Evolutionary conservation across 2,113 vertebrate genomes (phyloP).

Genomic region (Parus major): DNA sequence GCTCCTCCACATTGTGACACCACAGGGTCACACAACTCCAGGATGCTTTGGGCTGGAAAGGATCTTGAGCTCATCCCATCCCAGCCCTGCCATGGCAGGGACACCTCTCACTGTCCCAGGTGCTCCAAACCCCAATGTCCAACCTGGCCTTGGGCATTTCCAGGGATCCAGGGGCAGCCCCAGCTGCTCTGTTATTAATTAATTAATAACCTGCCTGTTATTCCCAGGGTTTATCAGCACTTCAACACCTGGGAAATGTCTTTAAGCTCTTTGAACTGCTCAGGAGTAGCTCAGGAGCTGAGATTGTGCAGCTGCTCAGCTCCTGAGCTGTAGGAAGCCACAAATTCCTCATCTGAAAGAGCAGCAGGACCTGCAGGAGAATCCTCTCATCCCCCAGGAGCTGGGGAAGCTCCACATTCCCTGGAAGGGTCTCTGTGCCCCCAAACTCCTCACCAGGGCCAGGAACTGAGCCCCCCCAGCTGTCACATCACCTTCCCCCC

Average conservation of each 20-base stretch:
- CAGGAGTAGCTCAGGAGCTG: neutral
- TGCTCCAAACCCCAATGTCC: neutral
- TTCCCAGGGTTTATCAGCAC: neutral
- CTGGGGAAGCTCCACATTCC: neutral
- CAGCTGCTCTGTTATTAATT: neutral
- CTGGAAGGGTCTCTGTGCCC: fast-evolving
- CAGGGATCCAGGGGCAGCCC: neutral
- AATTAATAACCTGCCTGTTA: neutral
- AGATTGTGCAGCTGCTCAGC: neutral
- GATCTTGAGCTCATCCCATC: fast-evolving
- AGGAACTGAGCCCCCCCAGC: no score
- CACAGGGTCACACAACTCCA: neutral
- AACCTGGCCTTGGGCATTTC: neutral
- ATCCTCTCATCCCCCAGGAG: neutral
- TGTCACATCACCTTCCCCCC: neutral
- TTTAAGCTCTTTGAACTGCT: fast-evolving
- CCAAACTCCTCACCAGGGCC: fast-evolving
- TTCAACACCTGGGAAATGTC: neutral
- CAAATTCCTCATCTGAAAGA: no score
- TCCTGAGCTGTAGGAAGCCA: fast-evolving
- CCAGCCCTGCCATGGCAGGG: neutral
- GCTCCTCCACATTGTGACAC: fast-evolving
- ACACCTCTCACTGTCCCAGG: neutral
- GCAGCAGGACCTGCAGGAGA: no score
- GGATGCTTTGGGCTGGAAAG: neutral